Base-by-base conservation (phyloP, 2,888 invertebrate species). In the Cephus sareptanus region DNA sequence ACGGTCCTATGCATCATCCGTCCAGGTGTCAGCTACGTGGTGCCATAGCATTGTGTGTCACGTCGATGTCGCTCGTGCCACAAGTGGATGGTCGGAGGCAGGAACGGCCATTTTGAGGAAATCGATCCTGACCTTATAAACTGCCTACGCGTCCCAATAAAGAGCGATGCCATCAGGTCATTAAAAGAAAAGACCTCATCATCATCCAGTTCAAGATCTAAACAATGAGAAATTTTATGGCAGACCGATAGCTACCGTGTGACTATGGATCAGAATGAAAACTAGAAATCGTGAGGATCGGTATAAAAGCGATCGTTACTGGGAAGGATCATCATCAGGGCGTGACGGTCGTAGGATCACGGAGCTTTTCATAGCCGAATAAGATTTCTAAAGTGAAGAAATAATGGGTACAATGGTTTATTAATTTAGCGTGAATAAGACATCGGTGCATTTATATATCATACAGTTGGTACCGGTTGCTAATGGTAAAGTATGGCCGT, bases 1-100 rank as follows among this genome's bases (percentile, higher is more conserved):
- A 85, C 85, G 87, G 87, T 81, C 80, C 81, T 86, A 90, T 90
- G 89, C 89, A 91, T 90, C 90, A 87, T 87, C 83, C 84, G 84
- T 80, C 87, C 90, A 90, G 89, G 89, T 90, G 90, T 86, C 84
- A 79, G 82, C 69, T 74, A 76, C 69, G 40, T 35, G 69, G 68
- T 33, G 71, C 71, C 74, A 33, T 15, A 40, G 69, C 33, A 34
- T 76, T 76, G 70, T 76, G 31, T 69, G n/a, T 33, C 77, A 70
- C 70, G 75, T 68, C 70, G 56, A 40, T 71, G 78, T 34, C 33
- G 12, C 71, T 31, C 71, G 71, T 33, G 71, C 12, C 31, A 37
- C 56, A 56, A 56, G 56, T 56, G 23, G 56, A 56, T 56, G 56
- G 56, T 56, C 0, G 23, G 0, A 56, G 23, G 9, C 23, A 23